Percentiles rank a stretch among this genome's conserved stretches.
Conservation (phyloP, 2,113 vertebrate species). For the Setophaga kirtlandii region DNA sequence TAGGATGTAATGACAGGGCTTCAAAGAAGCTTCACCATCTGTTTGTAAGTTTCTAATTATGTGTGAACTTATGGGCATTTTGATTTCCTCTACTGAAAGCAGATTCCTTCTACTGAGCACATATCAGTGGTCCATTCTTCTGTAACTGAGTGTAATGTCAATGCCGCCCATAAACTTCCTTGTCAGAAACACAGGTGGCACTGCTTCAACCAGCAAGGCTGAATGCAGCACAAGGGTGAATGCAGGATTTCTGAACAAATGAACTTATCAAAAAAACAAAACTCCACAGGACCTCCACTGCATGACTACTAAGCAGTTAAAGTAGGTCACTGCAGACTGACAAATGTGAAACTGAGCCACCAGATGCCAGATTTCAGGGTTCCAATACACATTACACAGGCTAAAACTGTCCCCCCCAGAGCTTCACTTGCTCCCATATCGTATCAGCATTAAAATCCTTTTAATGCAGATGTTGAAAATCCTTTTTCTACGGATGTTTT, state of each 20-base stretch:
- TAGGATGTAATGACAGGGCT: not conserved
- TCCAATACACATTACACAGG: not conserved
- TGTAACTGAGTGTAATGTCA: not conserved
- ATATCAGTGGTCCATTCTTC: not conserved
- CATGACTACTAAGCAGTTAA: not conserved
- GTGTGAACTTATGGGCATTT: not conserved
- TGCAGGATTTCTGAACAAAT: not conserved
- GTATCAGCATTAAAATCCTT: not conserved
- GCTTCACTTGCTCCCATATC: not conserved
- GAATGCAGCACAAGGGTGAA: not conserved
- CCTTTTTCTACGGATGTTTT: not conserved
- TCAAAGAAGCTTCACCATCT: not conserved
- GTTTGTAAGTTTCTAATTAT: conserved; percentile 19
- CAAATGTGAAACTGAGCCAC: not conserved
- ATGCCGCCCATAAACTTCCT: not conserved
- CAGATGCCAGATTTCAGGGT: not conserved
- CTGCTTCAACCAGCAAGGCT: not conserved
- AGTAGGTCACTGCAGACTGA: not conserved
- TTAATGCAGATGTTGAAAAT: not conserved
- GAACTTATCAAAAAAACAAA: not conserved
- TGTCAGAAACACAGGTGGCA: not conserved
- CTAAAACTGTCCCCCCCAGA: not conserved
- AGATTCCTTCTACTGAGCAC: not conserved
- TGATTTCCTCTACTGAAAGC: not conserved
- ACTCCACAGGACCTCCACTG: not conserved